These are phyloP conservation scores for Ianthella basta DNA, from an alignment of 37 sponge, comb jelly and placozoan species.

Conservation along the genomic window DNA sequence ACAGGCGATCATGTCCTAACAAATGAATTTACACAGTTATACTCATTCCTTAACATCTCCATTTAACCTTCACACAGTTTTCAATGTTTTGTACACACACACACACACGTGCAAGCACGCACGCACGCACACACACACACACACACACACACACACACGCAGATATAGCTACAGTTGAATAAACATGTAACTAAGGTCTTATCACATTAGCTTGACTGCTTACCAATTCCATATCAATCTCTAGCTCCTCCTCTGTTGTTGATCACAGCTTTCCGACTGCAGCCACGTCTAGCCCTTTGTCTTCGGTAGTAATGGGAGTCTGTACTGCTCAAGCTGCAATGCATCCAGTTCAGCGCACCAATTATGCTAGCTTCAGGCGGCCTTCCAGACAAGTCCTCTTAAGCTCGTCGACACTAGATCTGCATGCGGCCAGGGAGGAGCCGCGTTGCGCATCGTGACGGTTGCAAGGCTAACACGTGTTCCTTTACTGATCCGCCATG, in stretches of 20 bases:
- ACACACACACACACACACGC: constrained; percentile 28
- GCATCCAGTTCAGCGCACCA: too few species aligned
- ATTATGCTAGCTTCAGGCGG: too few species aligned
- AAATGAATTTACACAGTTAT: not conserved
- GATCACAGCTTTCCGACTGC: too few species aligned
- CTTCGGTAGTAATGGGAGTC: too few species aligned
- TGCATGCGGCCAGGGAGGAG: too few species aligned
- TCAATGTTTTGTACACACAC: not conserved
- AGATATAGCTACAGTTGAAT: not conserved
- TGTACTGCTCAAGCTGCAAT: not conserved
- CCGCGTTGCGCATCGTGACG: too few species aligned
- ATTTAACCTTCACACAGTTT: not conserved
- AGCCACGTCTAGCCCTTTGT: too few species aligned
- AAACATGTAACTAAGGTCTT: not conserved
- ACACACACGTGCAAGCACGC: constrained; percentile 21
- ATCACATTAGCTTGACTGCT: not conserved
- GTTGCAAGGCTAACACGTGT: too few species aligned
- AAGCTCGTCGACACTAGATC: too few species aligned
- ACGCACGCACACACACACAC: constrained; percentile 32
- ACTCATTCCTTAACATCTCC: not conserved
- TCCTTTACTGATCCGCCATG: too few species aligned
- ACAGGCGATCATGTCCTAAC: constrained; percentile 16
- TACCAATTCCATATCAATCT: not conserved
- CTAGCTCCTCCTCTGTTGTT: too few species aligned
- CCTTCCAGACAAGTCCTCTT: too few species aligned